Base-by-base conservation (phyloP, 2,113 vertebrate species). In the Muscicapa adusta region DNA sequence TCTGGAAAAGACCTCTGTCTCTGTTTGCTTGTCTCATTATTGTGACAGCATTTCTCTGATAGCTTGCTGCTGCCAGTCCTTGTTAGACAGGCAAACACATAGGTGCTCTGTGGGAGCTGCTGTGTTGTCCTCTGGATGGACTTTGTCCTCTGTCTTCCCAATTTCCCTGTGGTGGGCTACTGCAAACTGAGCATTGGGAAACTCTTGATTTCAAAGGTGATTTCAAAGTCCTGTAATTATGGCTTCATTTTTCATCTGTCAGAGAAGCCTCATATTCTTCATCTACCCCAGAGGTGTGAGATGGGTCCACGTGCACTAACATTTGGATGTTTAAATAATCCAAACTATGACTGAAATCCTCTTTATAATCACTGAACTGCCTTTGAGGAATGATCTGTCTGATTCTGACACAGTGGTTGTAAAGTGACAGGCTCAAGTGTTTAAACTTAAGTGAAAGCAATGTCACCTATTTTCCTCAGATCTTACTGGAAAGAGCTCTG, bases 21-120 rank as follows among this genome's bases (percentile, higher is more conserved):
- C 66, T 79, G 33, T 88, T 86, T 78, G 31, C 91, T 85, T 88
- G 74, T 91, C 85, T 91, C 51, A 53, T 93, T 85, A 89, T n/a
- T 88, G 51, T 80, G 91, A 92, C 38, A 88, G 33, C 38, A 43
- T 24, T 45, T 70, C 63, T 76, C 67, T 76, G 78, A 90, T 34
- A 83, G 63, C 38, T 65, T 75, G 56, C 33, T 58, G n/a, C 67
- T 76, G 90, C 42, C 75, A 70, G 14, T 76, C 63, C 60, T 70
- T 2, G 1, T 91, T 91, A 90, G 80, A 75, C 29, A 34, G 67
- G n/a, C 12, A 62, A 65, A 34, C 50, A n/a, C 22, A 31, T 8
- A 47, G 58, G 66, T 70, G 53, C 38, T 76, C 81, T 57, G 26
- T 38, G n/a, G 24, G 23, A 9, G 22, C 6, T 78, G 22, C n/a